Evolutionary conservation across 2,797 vertebrate species (phyloP).

Genomic region (Antennarius maculatus): DNA sequence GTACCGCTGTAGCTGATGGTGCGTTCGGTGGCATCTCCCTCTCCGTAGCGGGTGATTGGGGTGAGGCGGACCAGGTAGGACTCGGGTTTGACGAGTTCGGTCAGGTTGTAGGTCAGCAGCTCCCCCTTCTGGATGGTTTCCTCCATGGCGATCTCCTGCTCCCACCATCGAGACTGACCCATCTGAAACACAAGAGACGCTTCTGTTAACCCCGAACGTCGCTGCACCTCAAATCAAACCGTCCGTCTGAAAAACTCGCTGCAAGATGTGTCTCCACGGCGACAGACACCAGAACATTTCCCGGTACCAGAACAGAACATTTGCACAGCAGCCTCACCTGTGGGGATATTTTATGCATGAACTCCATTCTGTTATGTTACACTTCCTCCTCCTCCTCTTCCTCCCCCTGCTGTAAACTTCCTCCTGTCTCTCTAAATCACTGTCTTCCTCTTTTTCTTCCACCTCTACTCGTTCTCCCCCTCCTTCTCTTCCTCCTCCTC

Average conservation of each 20-base stretch:
- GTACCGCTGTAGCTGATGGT: constrained; percentile 87
- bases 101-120: constrained; percentile 93
- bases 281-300: neutral
- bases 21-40: constrained; percentile 92
- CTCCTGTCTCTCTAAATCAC: constrained; percentile 5
- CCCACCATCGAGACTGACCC: constrained; percentile 94
- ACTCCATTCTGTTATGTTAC: neutral
- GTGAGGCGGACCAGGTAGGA: constrained; percentile 94
- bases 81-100: constrained; percentile 92
- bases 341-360: neutral
- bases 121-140: constrained; percentile 90
- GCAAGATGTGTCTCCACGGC: neutral
- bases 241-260: no score
- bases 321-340: neutral
- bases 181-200: constrained; percentile 72
- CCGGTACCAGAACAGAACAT: neutral
- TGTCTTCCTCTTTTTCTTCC: neutral
- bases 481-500: neutral
- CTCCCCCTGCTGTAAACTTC: neutral
- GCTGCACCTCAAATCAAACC: no score
- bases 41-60: constrained; percentile 93
- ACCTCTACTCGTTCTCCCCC: neutral
- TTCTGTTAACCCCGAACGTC: no score
- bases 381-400: neutral
- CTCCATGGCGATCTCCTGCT: constrained; percentile 93